These are phyloP conservation scores for Psilanteris sp. DNA, from an alignment of 1,140 invertebrate genomes.

Conservation along the genomic window DNA sequence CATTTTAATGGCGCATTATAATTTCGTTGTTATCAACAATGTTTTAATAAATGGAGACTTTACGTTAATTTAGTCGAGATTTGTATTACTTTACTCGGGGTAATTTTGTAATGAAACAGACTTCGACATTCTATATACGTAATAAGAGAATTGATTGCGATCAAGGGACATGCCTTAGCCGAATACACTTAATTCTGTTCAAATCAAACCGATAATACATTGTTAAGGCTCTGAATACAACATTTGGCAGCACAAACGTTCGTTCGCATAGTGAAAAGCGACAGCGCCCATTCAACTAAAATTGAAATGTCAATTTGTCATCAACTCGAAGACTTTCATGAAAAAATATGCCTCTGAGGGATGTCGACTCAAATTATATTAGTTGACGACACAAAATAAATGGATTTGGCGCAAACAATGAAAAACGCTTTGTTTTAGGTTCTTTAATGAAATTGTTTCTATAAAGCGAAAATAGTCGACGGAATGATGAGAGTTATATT, in stretches of 20 bases:
- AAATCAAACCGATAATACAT: slow-evolving; percentile 14
- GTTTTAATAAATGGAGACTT: too few species aligned
- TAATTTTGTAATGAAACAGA: slow-evolving; percentile 20
- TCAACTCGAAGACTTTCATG: slow-evolving; percentile 6
- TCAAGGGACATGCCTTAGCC: slow-evolving; percentile 15
- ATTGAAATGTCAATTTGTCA: slow-evolving; percentile 43
- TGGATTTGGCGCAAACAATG: too few species aligned
- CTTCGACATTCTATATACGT: slow-evolving; percentile 14
- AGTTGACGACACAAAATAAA: background rate
- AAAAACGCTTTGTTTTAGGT: too few species aligned
- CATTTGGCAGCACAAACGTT: slow-evolving; percentile 14
- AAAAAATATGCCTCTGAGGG: slow-evolving; percentile 6
- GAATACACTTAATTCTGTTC: slow-evolving; percentile 25
- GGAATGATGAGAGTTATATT: too few species aligned
- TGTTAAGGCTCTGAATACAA: slow-evolving; percentile 28
- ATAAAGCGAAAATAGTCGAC: too few species aligned
- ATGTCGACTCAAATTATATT: background rate
- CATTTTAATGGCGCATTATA: too few species aligned
- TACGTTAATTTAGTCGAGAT: too few species aligned
- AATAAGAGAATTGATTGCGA: slow-evolving; percentile 13
- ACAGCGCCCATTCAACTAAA: slow-evolving; percentile 20
- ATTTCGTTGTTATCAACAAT: too few species aligned
- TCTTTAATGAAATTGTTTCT: too few species aligned
- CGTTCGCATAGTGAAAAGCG: background rate
- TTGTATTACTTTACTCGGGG: slow-evolving; percentile 1